Percentiles rank a stretch among this genome's conserved stretches.
Evolutionary conservation across 1,140 invertebrate species (phyloP).

Genomic region (Panonychus citri): DNA sequence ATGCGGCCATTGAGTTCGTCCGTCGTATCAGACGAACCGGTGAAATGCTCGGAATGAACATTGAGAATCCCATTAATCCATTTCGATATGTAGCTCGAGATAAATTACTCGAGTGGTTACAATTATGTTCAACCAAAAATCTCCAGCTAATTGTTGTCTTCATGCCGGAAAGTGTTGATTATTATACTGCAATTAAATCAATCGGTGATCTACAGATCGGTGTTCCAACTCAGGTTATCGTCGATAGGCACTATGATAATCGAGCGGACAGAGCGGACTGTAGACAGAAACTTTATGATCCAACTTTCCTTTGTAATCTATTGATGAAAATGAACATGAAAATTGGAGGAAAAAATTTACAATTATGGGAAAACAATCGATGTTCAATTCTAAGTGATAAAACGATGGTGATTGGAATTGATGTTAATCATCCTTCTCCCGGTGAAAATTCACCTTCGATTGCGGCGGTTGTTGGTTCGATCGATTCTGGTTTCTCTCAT

Average conservation of each 20-base stretch:
- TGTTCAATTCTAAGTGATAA: slow-evolving; percentile 17
- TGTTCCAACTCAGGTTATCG: slow-evolving; percentile 58
- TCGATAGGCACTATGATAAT: slow-evolving; percentile 18
- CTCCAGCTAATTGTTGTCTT: not conserved
- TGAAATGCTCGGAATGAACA: no score
- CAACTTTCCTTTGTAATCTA: slow-evolving; percentile 33
- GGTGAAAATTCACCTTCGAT: not conserved
- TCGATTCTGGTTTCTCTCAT: not conserved
- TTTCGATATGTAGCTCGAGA: no score
- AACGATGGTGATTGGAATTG: slow-evolving; percentile 3
- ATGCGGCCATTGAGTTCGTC: no score
- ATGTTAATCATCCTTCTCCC: not conserved
- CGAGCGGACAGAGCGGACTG: not conserved
- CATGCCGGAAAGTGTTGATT: not conserved
- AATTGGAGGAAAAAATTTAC: slow-evolving; percentile 44
- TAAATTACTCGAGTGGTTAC: no score
- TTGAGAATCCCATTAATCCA: no score
- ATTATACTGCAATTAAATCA: slow-evolving; percentile 36
- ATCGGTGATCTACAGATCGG: slow-evolving; percentile 45
- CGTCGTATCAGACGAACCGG: no score
- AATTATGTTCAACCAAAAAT: not conserved
- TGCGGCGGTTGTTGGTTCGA: not conserved
- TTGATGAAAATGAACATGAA: slow-evolving; percentile 62
- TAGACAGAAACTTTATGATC: not conserved
- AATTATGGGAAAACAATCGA: slow-evolving; percentile 19